Evolutionary conservation across 2,888 invertebrate genomes (phyloP), one percentile per base, ranked within the genome.

Genomic region (Brachyptera risi): DNA sequence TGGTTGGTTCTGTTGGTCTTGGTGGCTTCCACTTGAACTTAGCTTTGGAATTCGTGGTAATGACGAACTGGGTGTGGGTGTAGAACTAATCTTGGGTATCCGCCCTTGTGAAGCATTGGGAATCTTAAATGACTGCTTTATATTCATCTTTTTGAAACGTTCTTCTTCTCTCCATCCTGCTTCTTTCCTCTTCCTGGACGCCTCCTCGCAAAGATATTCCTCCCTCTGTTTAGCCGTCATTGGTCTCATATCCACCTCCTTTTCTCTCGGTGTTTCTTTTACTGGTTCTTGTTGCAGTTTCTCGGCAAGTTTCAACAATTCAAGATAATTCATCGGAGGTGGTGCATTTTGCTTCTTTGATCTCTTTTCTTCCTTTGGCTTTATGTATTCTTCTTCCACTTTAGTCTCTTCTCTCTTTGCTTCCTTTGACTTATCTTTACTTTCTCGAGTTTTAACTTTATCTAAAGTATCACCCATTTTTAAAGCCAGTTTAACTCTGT

Each of bases 221-320:
- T 79, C 79, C 70, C 83, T 89, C 70, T 94, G 92, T 67, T 85
- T 88, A 67, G 89, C 89, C 0, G 93, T 93, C 79, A 93, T 83
- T 11, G 85, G 78, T 44, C 66, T 90, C 90, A 0, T 82, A 79
- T 63, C 77, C 64, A 75, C 73, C 4, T 81, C 79, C 62, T 84
- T 73, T 66, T 80, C 74, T 69, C 80, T 80, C 21, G 75, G 73
- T 66, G 83, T 81, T 61, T 85, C 74, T 26, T 84, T 79, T 1
- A 92, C 73, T 0, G 92, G 92, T 71, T 92, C 89, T 72, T 83
- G 81, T 66, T 92, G 92, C 71, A 92, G 92, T 70, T 89, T 84
- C 68, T 88, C 90, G 0, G 93, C 93, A 5, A 93, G 76, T 74
- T 91, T 89, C 2, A 95, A 73, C 21, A 95, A 73, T 61, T 89